phyloP scores from a whole-genome alignment of 2,797 vertebrate genomes.

The Gallirallus australis region DNA sequence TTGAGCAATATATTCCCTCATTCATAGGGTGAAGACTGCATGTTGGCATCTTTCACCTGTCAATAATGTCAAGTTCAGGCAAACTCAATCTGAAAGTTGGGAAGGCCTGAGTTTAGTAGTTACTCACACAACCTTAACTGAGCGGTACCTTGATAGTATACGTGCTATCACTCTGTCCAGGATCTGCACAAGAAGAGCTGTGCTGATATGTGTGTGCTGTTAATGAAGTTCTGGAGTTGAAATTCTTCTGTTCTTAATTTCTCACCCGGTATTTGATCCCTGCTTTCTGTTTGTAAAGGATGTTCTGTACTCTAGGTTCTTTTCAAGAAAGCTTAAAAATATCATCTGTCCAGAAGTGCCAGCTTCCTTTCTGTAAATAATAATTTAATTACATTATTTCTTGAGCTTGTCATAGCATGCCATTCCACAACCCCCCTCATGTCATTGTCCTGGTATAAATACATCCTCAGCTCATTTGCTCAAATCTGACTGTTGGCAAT shows the following conservation, averaged over 20 bases:
- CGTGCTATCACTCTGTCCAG: background rate
- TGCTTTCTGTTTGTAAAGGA: background rate
- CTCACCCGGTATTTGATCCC: background rate
- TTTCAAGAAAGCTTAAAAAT: slow-evolving; percentile 31
- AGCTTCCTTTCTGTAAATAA: slow-evolving; percentile 49
- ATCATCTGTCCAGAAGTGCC: background rate
- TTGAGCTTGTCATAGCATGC: slow-evolving; percentile 37
- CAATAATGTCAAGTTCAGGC: background rate
- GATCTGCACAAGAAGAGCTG: background rate
- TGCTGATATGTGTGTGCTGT: fast-evolving
- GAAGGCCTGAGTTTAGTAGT: background rate
- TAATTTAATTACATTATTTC: slow-evolving; percentile 52
- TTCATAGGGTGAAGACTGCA: background rate
- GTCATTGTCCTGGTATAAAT: slow-evolving; percentile 56
- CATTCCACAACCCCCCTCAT: background rate
- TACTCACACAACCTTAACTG: background rate
- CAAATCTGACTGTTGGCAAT: slow-evolving; percentile 46
- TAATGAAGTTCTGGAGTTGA: background rate
- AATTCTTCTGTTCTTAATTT: background rate
- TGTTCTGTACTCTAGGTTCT: background rate
- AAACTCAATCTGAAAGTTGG: background rate
- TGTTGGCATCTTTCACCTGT: background rate
- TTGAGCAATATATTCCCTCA: background rate
- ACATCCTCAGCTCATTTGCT: slow-evolving; percentile 45
- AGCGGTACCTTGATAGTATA: background rate